Evolutionary conservation across 2,888 invertebrate genomes (phyloP), one percentile per base, ranked within the genome.

Genomic region (Dryadula phaetusa): DNA sequence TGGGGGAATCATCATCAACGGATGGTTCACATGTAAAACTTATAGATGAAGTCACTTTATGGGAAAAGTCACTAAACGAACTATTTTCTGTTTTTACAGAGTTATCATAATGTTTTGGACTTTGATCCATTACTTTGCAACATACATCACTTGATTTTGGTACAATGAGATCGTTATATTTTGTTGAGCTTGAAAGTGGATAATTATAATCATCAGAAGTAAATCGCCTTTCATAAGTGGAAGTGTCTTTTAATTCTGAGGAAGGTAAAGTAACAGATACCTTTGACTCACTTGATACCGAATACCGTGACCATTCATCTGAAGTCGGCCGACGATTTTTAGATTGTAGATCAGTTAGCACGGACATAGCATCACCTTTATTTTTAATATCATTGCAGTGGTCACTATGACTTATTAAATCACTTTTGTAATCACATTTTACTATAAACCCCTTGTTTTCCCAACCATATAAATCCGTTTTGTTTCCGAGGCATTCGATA

Each of bases 1-100:
- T 88, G 12, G 88, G 89, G 6, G 92, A 93, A 76, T 92, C 91
- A 52, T 93, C 93, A 62, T 92, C 93, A 56, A 80, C 82, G 46
- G 93, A 92, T 62, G 88, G 88, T 75, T 93, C 93, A 69, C 90
- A 93, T 40, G 93, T 92, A 75, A 93, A 93, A 76, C 93, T 93
- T 79, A 93, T 90, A 62, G 93, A 93, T 64, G 93, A 93, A 73
- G 93, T 93, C 53, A 93, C 91, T 77, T 88, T 82, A 77, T 91
- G 87, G 78, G 92, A 84, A 80, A 93, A 90, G 76, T 93, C 93
- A 80, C 92, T 93, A 76, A 84, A 87, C 84, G 92, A 92, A 86
- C 92, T 92, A 22, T 53, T 64, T 77, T 93, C 93, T 84, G 91
- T 88, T 86, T 89, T 92, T 72, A 80, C 79, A 78, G 84, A 77